These are phyloP conservation scores for Sceloporus undulatus DNA, from an alignment of 2,113 vertebrate species.

Conservation along the genomic window DNA sequence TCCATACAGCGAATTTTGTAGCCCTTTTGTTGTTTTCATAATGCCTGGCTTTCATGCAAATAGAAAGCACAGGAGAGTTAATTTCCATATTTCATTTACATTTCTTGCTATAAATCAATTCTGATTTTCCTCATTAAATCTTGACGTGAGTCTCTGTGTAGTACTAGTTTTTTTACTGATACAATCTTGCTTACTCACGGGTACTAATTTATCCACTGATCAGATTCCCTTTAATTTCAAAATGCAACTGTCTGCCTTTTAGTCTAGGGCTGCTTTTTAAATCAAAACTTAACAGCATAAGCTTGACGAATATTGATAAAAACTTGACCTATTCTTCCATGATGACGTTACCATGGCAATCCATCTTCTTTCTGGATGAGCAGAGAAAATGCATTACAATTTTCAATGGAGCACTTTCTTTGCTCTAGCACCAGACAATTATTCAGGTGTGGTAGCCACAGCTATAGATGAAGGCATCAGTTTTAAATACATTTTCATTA, in stretches of 20 bases:
- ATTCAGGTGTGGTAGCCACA: slow-evolving; percentile 1
- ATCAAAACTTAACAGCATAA: slow-evolving; percentile 62
- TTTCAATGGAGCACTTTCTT: slow-evolving; percentile 19
- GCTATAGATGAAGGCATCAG: not conserved
- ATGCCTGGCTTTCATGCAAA: slow-evolving; percentile 39
- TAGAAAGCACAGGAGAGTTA: slow-evolving; percentile 19
- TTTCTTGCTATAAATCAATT: slow-evolving; percentile 30
- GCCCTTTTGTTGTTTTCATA: slow-evolving; percentile 20
- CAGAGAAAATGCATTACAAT: slow-evolving; percentile 40
- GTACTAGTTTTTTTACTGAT: slow-evolving; percentile 24
- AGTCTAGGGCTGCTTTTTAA: slow-evolving; percentile 50
- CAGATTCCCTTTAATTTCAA: slow-evolving; percentile 49
- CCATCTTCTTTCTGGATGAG: slow-evolving; percentile 53
- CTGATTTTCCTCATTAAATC: slow-evolving; percentile 25
- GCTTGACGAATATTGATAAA: slow-evolving; percentile 53
- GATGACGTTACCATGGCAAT: slow-evolving; percentile 66
- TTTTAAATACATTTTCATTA: not conserved
- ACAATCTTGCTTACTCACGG: slow-evolving; percentile 26
- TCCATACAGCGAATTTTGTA: slow-evolving; percentile 26
- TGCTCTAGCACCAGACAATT: slow-evolving; percentile 12
- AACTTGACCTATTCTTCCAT: slow-evolving; percentile 69
- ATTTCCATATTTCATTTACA: slow-evolving; percentile 44
- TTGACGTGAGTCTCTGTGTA: not conserved
- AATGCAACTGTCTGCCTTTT: slow-evolving; percentile 49
- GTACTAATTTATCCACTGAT: slow-evolving; percentile 43